Evolutionary conservation across 2,888 invertebrate genomes (phyloP).

Genomic region (Bellardia pandia): DNA sequence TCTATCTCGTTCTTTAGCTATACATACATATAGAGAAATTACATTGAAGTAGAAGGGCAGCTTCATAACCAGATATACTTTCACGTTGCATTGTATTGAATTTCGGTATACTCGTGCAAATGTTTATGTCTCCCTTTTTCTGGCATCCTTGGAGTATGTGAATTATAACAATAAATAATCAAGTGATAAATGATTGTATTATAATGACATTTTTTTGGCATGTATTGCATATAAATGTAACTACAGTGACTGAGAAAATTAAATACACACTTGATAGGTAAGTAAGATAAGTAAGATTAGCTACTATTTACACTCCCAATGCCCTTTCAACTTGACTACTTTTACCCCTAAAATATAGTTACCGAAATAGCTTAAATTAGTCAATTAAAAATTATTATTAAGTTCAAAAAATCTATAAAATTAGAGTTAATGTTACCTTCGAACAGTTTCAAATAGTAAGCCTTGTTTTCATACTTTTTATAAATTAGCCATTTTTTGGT

Average conservation of each 20-base stretch:
- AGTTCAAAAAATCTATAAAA: no score
- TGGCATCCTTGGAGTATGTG: conserved; percentile 8
- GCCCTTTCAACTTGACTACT: no score
- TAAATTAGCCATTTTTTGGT: no score
- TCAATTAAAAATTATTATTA: no score
- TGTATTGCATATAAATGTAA: conserved; percentile 35
- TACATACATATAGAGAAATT: not conserved
- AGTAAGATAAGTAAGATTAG: no score
- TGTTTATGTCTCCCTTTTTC: conserved; percentile 1
- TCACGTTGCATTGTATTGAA: conserved; percentile 30
- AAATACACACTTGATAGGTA: not conserved
- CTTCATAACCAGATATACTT: conserved; percentile 39
- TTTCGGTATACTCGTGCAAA: conserved; percentile 40
- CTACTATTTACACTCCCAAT: no score
- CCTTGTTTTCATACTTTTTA: no score
- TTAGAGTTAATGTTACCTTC: no score
- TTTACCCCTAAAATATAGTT: no score
- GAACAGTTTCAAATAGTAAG: no score
- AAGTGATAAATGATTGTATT: conserved; percentile 72
- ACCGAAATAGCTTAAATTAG: no score
- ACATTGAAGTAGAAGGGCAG: not conserved
- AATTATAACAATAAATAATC: conserved; percentile 67
- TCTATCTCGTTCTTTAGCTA: conserved; percentile 13
- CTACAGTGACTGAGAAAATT: not conserved
- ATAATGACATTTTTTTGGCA: conserved; percentile 67